Evolutionary conservation across 2,797 vertebrate genomes (phyloP).

Genomic region (Galago senegalensis): DNA sequence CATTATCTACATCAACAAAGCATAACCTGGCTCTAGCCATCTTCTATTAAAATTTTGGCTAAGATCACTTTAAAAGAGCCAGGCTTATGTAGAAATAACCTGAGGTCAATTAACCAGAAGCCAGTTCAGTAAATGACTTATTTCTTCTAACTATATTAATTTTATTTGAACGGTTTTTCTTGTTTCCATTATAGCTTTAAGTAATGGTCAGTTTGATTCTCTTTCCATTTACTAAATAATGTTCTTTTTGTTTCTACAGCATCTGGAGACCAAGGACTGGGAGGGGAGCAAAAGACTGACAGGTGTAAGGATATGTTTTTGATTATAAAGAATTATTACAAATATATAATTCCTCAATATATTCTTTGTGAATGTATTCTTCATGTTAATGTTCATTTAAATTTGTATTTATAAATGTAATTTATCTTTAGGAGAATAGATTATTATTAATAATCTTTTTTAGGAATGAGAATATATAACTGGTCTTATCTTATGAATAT

Average conservation of each 20-base stretch:
- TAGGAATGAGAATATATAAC: neutral
- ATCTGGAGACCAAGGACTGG: neutral
- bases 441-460: conserved; percentile 21
- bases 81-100: neutral
- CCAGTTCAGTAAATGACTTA: conserved; percentile 37
- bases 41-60: conserved; percentile 64
- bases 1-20: neutral
- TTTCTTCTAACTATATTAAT: conserved; percentile 50
- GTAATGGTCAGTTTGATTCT: conserved; percentile 51
- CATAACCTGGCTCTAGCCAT: neutral
- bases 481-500: neutral
- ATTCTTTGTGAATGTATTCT: neutral
- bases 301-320: neutral
- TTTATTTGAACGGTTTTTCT: conserved; percentile 51
- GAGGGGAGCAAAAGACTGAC: neutral
- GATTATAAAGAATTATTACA: neutral
- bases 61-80: neutral
- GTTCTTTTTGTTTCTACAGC: neutral
- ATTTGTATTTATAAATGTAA: conserved; percentile 8
- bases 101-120: conserved; percentile 39
- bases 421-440: conserved; percentile 18
- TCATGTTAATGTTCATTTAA: neutral
- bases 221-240: neutral
- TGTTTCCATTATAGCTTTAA: neutral
- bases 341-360: neutral